Evolutionary conservation across 2,113 vertebrate species (phyloP).

Genomic region (Macrotis lagotis): DNA sequence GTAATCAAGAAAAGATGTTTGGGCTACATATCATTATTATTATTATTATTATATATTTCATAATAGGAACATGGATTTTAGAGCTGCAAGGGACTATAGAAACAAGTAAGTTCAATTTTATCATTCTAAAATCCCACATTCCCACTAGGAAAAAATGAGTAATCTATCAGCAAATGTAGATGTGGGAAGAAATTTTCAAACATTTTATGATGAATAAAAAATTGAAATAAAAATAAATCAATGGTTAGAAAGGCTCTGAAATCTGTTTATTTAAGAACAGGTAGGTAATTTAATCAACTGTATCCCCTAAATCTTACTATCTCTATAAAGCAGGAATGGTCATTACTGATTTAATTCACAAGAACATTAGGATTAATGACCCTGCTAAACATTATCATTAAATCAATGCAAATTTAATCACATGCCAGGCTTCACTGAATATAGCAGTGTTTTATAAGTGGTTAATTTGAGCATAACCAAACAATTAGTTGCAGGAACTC

Average conservation of each 20-base stretch:
- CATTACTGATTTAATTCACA: conserved; percentile 30
- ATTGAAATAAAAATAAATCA: conserved; percentile 31
- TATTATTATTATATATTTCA: not conserved
- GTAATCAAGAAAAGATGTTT: not conserved
- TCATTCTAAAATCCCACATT: too few relatives aligned
- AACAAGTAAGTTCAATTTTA: not conserved
- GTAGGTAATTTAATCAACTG: not conserved
- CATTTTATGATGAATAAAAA: conserved; percentile 11
- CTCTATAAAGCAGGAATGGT: conserved; percentile 15
- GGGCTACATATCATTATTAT: not conserved
- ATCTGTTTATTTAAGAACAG: conserved; percentile 24
- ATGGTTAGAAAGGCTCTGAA: not conserved
- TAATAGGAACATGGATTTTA: not conserved
- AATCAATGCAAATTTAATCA: conserved; percentile 9
- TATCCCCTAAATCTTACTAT: conserved; percentile 2
- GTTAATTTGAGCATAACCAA: not conserved
- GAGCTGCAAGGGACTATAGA: not conserved
- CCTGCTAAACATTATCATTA: conserved; percentile 20
- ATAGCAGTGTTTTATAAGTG: not conserved
- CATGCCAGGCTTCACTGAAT: not conserved
- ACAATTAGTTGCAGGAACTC: not conserved
- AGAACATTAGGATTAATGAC: conserved; percentile 27
- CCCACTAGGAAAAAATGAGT: conserved; percentile 8
- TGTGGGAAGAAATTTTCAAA: not conserved
- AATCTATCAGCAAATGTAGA: conserved; percentile 24